phyloP scores from a whole-genome alignment of 2,113 vertebrate genomes.

The Bubo bubo region DNA sequence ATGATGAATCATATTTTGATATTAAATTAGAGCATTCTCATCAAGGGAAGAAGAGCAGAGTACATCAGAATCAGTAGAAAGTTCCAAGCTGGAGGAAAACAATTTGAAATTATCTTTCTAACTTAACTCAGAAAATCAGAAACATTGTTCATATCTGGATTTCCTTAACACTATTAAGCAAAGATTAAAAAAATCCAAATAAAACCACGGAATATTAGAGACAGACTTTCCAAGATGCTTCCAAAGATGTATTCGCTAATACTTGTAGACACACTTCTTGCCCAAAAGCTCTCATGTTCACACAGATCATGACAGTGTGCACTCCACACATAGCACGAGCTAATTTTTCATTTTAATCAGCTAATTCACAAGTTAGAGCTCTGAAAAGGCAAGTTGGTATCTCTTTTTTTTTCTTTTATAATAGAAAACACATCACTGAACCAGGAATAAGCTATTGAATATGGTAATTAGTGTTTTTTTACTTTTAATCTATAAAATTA shows the following conservation, averaged over 20 bases:
- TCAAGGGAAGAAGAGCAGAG: neutral
- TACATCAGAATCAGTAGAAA: neutral
- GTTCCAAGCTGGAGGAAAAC: neutral
- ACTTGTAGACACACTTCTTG: neutral
- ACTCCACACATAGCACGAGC: neutral
- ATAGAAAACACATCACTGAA: neutral
- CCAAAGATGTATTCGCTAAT: neutral
- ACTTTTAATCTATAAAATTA: neutral
- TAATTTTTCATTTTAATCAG: neutral
- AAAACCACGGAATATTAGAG: conserved; percentile 5
- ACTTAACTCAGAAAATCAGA: conserved; percentile 8
- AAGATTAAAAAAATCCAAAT: conserved; percentile 18
- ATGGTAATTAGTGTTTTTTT: neutral
- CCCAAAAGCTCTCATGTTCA: neutral
- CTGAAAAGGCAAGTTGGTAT: neutral
- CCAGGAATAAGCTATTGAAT: neutral
- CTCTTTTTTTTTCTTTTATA: neutral
- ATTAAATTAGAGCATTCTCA: neutral
- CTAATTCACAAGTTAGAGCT: neutral
- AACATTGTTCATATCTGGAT: neutral
- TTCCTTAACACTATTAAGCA: conserved; percentile 10
- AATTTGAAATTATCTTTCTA: neutral
- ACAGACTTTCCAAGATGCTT: neutral
- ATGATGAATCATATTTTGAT: neutral
- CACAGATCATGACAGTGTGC: neutral